Percentiles rank a stretch among this genome's conserved stretches.
phyloP scores from a whole-genome alignment of 1,140 invertebrate genomes.

The Hycleus phaleratus region DNA sequence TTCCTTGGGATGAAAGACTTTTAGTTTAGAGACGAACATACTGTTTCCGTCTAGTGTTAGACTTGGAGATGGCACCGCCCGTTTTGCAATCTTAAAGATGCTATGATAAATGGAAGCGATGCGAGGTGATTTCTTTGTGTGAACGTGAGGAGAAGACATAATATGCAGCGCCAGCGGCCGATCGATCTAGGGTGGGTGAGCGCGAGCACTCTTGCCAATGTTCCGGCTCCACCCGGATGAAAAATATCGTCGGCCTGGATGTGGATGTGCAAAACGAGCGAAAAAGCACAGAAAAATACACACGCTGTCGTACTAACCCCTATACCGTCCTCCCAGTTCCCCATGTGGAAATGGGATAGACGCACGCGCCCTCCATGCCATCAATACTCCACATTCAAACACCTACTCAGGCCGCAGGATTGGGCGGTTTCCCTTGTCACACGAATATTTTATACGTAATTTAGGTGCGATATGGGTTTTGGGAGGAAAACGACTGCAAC shows the following conservation, averaged over 20 bases:
- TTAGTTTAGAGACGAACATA: neutral
- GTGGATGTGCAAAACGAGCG: constrained; percentile 30
- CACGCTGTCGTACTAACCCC: constrained; percentile 20
- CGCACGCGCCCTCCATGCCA: constrained; percentile 34
- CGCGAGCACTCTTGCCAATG: constrained; percentile 14
- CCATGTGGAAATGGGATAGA: constrained; percentile 27
- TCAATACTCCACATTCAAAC: constrained; percentile 41
- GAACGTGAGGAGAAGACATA: constrained; percentile 33
- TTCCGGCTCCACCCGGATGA: constrained; percentile 37
- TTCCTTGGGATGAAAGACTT: neutral
- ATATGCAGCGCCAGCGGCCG: constrained; percentile 23
- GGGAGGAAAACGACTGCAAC: too few relatives aligned
- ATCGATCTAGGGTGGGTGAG: constrained; percentile 30
- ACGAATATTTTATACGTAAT: constrained; percentile 18
- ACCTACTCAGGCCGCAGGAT: constrained; percentile 30
- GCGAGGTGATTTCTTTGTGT: constrained; percentile 34
- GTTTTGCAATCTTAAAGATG: constrained; percentile 18
- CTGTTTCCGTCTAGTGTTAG: neutral
- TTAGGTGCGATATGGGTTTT: constrained; percentile 4
- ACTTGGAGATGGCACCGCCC: constrained; percentile 12
- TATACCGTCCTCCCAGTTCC: constrained; percentile 1
- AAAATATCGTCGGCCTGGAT: constrained; percentile 33
- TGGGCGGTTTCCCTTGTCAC: constrained; percentile 22
- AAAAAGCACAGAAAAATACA: constrained; percentile 35
- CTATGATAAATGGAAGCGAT: constrained; percentile 32